A percentile compares a stretch with the other conserved stretches of the same genome.
Conservation (phyloP, 2,797 vertebrate genomes). For the Perodicticus potto region DNA sequence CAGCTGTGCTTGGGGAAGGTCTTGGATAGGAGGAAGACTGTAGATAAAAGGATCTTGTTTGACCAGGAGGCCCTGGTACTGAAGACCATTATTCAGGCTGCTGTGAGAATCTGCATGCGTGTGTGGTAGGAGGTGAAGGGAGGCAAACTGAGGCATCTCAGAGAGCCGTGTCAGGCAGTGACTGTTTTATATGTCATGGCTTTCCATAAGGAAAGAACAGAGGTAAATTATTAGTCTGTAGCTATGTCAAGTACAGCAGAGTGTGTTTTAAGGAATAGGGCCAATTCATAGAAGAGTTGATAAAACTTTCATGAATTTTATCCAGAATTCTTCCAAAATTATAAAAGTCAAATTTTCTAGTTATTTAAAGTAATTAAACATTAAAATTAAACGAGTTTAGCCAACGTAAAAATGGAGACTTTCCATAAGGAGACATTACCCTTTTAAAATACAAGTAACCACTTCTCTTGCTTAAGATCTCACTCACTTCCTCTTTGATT, state of each 20-base stretch:
- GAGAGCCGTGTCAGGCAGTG: background rate
- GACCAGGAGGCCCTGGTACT: background rate
- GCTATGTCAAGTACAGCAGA: background rate
- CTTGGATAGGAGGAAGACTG: background rate
- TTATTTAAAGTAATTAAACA: background rate
- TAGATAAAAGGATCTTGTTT: background rate
- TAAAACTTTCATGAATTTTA: constrained; percentile 7
- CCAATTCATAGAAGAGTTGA: background rate
- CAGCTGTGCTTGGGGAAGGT: background rate
- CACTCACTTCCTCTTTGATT: background rate
- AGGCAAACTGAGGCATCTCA: background rate
- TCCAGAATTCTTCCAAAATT: background rate
- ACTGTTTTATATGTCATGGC: background rate
- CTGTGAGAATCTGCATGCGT: background rate
- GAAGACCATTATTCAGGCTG: background rate
- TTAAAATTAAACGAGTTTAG: constrained; percentile 18
- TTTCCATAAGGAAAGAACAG: constrained; percentile 12
- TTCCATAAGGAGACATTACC: background rate
- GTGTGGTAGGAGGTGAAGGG: background rate
- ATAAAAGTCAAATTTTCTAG: background rate
- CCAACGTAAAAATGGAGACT: background rate
- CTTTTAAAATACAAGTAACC: background rate
- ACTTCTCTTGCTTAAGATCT: background rate
- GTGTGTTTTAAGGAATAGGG: background rate
- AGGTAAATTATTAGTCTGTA: background rate